Percentiles rank a stretch among this genome's conserved stretches.
phyloP scores from a whole-genome alignment of 2,113 vertebrate genomes.

The Phasianus colchicus region DNA sequence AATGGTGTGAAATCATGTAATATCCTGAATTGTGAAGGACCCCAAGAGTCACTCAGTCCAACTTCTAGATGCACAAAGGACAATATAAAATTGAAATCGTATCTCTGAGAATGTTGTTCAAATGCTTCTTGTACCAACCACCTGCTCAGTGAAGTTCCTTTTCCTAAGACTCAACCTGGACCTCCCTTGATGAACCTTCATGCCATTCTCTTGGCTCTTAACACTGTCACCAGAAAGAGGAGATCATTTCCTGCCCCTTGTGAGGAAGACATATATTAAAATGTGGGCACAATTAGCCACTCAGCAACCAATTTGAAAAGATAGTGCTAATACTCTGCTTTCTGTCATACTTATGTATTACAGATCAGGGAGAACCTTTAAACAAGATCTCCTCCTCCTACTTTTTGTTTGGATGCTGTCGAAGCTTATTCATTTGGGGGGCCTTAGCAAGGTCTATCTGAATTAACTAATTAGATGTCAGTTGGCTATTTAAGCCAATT shows the following conservation, averaged over 20 bases:
- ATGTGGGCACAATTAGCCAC: not conserved
- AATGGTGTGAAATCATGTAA: not conserved
- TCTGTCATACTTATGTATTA: rapidly evolving
- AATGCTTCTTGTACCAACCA: not conserved
- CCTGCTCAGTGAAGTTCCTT: not conserved
- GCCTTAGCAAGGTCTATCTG: not conserved
- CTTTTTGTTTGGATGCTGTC: not conserved
- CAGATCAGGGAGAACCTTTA: rapidly evolving
- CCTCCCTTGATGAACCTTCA: not conserved
- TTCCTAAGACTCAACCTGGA: not conserved
- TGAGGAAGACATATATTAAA: not conserved
- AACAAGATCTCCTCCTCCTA: not conserved
- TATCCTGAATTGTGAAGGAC: too few relatives aligned
- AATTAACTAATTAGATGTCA: not conserved
- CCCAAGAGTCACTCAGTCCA: too few relatives aligned
- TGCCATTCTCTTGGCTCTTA: not conserved
- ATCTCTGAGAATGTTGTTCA: too few relatives aligned
- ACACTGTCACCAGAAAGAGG: not conserved
- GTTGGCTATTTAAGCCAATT: not conserved
- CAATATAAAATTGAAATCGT: too few relatives aligned
- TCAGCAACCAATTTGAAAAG: not conserved
- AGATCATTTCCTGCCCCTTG: not conserved
- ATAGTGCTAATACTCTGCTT: not conserved
- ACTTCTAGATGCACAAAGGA: too few relatives aligned
- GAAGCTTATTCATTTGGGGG: not conserved